Percentiles rank a stretch among this genome's conserved stretches.
phyloP scores from a whole-genome alignment of 2,888 invertebrate species.

The Dicyrtoma fusca region DNA sequence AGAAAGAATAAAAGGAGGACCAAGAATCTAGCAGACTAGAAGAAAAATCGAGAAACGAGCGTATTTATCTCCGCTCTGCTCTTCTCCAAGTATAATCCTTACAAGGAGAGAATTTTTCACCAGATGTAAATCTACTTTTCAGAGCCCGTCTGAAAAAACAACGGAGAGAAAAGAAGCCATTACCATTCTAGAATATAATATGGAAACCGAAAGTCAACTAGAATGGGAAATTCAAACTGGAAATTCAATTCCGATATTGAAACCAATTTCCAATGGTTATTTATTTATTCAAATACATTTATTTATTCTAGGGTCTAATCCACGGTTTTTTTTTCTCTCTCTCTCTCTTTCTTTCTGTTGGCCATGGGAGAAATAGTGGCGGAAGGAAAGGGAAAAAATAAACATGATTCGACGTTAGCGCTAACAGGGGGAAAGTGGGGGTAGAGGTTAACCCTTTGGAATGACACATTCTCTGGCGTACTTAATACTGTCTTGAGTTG shows the following conservation, averaged over 20 bases:
- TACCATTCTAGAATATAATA: conserved; percentile 4
- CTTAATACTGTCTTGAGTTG: no score
- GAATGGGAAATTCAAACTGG: conserved; percentile 4
- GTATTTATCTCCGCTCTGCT: neutral
- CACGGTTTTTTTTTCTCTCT: conserved; percentile 15
- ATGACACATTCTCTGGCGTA: conserved; percentile 24
- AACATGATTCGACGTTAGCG: neutral
- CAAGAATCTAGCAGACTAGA: neutral
- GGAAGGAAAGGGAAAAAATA: conserved; percentile 1
- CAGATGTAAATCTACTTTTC: neutral
- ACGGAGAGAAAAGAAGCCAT: conserved; percentile 19
- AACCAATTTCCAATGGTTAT: conserved; percentile 33
- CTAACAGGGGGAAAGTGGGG: conserved; percentile 16
- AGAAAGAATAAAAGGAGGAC: no score
- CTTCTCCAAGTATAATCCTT: no score
- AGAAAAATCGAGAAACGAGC: neutral
- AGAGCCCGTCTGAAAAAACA: neutral
- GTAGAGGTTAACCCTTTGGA: conserved; percentile 28
- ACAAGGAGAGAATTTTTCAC: no score
- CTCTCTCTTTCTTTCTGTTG: neutral
- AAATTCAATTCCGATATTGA: conserved; percentile 37
- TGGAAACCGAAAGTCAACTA: no score
- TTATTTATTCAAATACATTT: conserved; percentile 40
- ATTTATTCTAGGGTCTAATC: conserved; percentile 33
- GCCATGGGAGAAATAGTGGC: no score